Conservation (phyloP, 1,140 invertebrate species). For the Panonychus citri region DNA sequence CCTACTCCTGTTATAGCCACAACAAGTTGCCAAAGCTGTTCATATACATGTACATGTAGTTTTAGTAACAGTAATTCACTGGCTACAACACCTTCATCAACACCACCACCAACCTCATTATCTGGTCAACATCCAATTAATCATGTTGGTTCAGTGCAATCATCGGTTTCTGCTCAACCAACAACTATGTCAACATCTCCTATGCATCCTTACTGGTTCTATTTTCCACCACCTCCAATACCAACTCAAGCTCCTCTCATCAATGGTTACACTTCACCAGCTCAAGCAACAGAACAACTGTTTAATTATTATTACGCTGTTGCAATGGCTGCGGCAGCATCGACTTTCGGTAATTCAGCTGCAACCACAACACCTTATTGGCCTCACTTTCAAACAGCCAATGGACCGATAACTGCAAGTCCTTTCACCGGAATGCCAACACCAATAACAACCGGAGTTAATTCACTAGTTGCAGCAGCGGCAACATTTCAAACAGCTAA, state of each 20-base stretch:
- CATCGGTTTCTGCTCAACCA: not conserved
- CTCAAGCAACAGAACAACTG: not conserved
- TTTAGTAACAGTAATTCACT: not conserved
- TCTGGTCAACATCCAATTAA: not conserved
- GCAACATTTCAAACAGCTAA: not conserved
- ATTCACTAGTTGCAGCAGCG: not conserved
- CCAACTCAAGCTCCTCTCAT: not conserved
- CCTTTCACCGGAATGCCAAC: not conserved
- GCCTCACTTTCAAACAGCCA: not conserved
- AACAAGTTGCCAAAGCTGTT: not conserved
- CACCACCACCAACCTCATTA: not conserved
- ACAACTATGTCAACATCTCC: not conserved
- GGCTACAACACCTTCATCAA: not conserved
- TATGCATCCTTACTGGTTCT: constrained; percentile 1
- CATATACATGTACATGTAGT: not conserved
- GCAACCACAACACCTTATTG: not conserved
- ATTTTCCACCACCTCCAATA: not conserved
- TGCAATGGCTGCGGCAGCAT: not conserved
- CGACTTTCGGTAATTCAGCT: not conserved
- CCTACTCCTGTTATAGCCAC: not conserved
- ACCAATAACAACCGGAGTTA: not conserved
- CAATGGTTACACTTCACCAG: not conserved
- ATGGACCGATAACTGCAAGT: not conserved
- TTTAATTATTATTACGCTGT: not conserved
- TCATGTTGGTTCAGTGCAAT: not conserved